Conservation (phyloP, 2,888 invertebrate genomes). For the Apamea anceps region DNA sequence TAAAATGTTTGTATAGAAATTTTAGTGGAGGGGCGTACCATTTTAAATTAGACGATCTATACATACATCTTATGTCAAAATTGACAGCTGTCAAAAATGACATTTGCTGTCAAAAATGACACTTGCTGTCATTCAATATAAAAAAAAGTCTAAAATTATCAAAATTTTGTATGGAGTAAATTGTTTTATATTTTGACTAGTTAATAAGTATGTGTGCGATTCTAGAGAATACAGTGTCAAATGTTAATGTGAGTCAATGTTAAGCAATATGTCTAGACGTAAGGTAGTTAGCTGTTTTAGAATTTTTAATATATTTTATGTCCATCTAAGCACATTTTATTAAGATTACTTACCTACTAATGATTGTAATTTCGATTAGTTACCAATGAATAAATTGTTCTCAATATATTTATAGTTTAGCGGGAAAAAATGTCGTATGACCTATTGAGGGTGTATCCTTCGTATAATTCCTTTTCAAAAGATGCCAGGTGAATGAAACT, state of each 20-base stretch:
- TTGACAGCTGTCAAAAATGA: slow-evolving; percentile 37
- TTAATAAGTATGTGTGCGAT: slow-evolving; percentile 31
- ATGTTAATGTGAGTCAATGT: slow-evolving; percentile 79
- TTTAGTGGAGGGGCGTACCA: no score
- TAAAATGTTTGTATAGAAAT: no score
- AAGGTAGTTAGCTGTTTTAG: slow-evolving; percentile 37
- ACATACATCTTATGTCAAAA: neutral
- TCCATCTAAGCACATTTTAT: slow-evolving; percentile 34
- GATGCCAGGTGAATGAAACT: neutral
- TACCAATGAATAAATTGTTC: neutral
- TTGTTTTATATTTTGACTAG: slow-evolving; percentile 6
- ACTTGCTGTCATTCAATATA: neutral
- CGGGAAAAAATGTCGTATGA: neutral
- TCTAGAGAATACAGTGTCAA: slow-evolving; percentile 67
- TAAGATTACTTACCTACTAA: neutral
- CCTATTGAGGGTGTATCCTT: neutral
- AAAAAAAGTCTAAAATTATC: neutral
- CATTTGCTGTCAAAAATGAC: slow-evolving; percentile 19
- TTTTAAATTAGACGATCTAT: no score
- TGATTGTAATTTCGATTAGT: neutral
- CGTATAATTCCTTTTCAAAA: neutral
- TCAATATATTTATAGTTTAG: neutral
- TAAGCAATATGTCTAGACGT: slow-evolving; percentile 76
- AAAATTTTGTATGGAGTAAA: neutral
- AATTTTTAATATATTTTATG: slow-evolving; percentile 32